These are phyloP conservation scores for Agrotis puta DNA, from an alignment of 2,888 invertebrate genomes.

Conservation along the genomic window DNA sequence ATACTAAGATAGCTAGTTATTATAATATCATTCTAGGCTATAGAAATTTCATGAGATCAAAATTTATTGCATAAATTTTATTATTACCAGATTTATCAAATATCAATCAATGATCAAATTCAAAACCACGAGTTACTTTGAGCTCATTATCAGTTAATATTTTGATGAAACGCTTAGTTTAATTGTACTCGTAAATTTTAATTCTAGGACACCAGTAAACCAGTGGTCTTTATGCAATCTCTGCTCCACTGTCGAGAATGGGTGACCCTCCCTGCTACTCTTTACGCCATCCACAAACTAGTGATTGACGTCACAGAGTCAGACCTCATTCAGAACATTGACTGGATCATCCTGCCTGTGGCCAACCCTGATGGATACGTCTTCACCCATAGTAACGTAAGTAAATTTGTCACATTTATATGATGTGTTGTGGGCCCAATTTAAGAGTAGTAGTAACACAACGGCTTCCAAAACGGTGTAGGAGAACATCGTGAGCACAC, in stretches of 20 bases:
- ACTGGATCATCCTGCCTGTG: slow-evolving; percentile 93
- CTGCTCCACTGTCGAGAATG: slow-evolving; percentile 93
- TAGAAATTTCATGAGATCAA: background rate
- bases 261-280: slow-evolving; percentile 92
- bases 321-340: slow-evolving; percentile 90
- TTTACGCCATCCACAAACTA: slow-evolving; percentile 92
- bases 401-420: slow-evolving; percentile 44
- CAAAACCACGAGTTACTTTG: background rate
- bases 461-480: background rate
- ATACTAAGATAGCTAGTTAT: too few species aligned
- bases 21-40: background rate
- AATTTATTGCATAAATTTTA: background rate
- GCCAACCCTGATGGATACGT: slow-evolving; percentile 94
- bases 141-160: background rate
- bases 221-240: slow-evolving; percentile 91
- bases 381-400: slow-evolving; percentile 88
- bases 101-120: background rate
- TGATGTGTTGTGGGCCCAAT: background rate
- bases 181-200: too few species aligned
- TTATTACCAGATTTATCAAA: background rate
- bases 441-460: background rate
- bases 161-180: background rate
- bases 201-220: slow-evolving; percentile 83
- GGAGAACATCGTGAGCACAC: background rate
- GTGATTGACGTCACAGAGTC: slow-evolving; percentile 90